A percentile compares a stretch with the other conserved stretches of the same genome.
phyloP scores from a whole-genome alignment of 1,140 invertebrate species.

The Diorhabda sublineata region DNA sequence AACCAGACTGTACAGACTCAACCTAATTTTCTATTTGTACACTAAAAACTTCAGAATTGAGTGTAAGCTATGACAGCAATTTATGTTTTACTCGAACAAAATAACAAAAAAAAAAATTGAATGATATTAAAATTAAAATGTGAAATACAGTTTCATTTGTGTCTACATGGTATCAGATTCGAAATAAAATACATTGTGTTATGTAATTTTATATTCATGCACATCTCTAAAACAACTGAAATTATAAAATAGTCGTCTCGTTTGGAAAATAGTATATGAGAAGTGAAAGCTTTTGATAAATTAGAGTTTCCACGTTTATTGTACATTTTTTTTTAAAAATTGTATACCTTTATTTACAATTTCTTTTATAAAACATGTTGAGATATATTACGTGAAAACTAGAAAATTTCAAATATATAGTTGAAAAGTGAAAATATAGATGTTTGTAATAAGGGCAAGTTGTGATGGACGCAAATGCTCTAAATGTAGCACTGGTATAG shows the following conservation, averaged over 20 bases:
- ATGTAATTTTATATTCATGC: background rate
- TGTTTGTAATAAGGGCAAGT: no score
- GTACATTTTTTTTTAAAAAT: background rate
- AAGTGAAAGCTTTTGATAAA: background rate
- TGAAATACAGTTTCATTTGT: background rate
- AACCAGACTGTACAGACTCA: no score
- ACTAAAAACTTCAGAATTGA: background rate
- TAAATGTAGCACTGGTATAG: no score
- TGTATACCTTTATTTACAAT: background rate
- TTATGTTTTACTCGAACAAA: background rate
- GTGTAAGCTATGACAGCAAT: background rate
- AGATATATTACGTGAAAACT: background rate
- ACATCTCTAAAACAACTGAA: background rate
- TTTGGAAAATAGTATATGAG: background rate
- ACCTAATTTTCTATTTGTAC: no score
- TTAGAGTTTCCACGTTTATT: background rate
- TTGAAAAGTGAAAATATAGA: no score
- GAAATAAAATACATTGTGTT: conserved; percentile 3
- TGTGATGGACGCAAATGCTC: no score
- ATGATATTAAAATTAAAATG: background rate
- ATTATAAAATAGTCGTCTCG: background rate
- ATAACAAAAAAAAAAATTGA: background rate
- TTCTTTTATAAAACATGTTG: background rate
- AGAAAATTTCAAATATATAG: no score
- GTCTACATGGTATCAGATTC: background rate